Conservation (phyloP, 2,797 vertebrate genomes). For the Pampus argenteus region DNA sequence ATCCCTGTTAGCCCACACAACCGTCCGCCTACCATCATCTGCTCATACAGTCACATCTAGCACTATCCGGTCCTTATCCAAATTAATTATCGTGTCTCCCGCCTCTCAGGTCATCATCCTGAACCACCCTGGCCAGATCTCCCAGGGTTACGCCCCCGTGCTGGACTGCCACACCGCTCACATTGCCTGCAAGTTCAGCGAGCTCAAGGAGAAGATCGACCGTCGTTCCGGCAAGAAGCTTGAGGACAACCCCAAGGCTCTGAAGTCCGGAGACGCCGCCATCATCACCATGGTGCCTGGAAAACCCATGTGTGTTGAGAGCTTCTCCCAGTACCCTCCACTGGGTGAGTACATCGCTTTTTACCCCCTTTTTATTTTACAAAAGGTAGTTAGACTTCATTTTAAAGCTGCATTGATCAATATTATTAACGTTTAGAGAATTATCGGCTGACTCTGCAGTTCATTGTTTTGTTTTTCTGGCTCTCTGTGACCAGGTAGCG, state of each 20-base stretch:
- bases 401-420: too few species aligned
- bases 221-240: slow-evolving; percentile 88
- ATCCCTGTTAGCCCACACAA: not conserved
- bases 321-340: slow-evolving; percentile 83
- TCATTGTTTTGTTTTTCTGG: too few species aligned
- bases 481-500: too few species aligned
- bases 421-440: too few species aligned
- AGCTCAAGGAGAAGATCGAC: slow-evolving; percentile 89
- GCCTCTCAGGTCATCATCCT: slow-evolving; percentile 85
- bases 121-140: slow-evolving; percentile 87
- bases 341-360: slow-evolving; percentile 75
- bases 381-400: not conserved
- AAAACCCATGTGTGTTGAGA: slow-evolving; percentile 88
- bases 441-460: too few species aligned
- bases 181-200: slow-evolving; percentile 88
- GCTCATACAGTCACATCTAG: not conserved
- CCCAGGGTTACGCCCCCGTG: slow-evolving; percentile 84
- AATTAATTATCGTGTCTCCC: not conserved
- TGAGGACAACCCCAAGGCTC: slow-evolving; percentile 84
- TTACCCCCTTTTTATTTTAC: not conserved
- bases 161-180: slow-evolving; percentile 88
- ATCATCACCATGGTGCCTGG: slow-evolving; percentile 82
- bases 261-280: slow-evolving; percentile 85
- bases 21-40: not conserved
- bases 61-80: not conserved